A percentile compares a stretch with the other conserved stretches of the same genome.
Conservation (phyloP, 2,888 invertebrate genomes). For the Gasteruption jaculator region DNA sequence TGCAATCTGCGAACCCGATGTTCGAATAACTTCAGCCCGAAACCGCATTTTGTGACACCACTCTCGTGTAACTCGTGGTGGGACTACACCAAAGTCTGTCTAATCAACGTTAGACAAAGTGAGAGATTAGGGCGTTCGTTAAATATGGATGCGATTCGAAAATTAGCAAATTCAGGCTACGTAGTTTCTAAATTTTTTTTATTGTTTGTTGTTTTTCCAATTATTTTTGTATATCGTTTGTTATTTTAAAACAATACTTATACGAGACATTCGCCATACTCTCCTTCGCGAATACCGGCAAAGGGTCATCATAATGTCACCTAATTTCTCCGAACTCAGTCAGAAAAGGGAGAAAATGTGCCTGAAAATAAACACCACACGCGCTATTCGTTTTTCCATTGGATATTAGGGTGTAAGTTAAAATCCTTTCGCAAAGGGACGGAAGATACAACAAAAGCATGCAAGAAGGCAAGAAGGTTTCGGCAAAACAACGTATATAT, state of each 20-base stretch:
- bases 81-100: background rate
- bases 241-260: background rate
- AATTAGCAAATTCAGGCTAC: too few relatives aligned
- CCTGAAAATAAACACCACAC: too few relatives aligned
- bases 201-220: background rate
- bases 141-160: too few relatives aligned
- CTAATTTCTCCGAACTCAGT: slow-evolving; percentile 48
- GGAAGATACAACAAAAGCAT: slow-evolving; percentile 18
- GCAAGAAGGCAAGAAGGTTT: slow-evolving; percentile 23
- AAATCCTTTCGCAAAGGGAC: background rate
- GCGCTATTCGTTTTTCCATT: slow-evolving; percentile 8
- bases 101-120: too few relatives aligned
- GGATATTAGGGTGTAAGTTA: slow-evolving; percentile 12
- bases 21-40: slow-evolving; percentile 32
- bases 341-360: slow-evolving; percentile 38
- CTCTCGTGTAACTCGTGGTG: slow-evolving; percentile 15
- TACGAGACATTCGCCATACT: too few relatives aligned
- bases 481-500: background rate
- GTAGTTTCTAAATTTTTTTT: background rate
- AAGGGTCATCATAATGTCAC: too few relatives aligned
- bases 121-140: too few relatives aligned
- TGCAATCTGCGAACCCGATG: slow-evolving; percentile 37
- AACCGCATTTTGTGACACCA: slow-evolving; percentile 34
- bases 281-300: too few relatives aligned
- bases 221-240: background rate